Conservation (phyloP, 2,797 vertebrate genomes). For the Spea hammondii region DNA sequence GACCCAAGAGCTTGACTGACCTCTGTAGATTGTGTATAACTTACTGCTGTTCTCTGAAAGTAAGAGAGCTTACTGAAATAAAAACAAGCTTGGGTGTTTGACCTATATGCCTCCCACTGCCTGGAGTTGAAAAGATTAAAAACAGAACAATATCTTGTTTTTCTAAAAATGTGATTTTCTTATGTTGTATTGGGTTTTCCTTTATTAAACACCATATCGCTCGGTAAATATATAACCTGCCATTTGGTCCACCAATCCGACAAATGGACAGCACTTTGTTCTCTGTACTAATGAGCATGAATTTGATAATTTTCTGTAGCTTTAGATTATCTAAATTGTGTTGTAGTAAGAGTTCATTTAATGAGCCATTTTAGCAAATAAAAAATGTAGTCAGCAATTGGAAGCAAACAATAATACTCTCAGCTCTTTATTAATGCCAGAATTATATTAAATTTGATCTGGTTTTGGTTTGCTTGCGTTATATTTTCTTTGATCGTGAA, state of each 20-base stretch:
- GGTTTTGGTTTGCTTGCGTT: too few species aligned
- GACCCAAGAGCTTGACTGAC: slow-evolving; percentile 47
- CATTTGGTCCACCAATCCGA: too few species aligned
- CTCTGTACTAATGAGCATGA: too few species aligned
- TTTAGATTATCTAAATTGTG: too few species aligned
- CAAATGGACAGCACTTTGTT: neutral
- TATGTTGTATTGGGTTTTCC: slow-evolving; percentile 45
- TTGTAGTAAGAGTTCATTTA: neutral
- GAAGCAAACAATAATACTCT: too few species aligned
- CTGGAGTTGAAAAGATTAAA: slow-evolving; percentile 53
- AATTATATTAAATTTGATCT: too few species aligned
- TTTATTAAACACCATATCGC: slow-evolving; percentile 34
- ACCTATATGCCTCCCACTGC: slow-evolving; percentile 50
- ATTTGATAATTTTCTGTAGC: too few species aligned
- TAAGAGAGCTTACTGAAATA: slow-evolving; percentile 36
- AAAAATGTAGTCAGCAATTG: too few species aligned
- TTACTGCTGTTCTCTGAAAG: slow-evolving; percentile 47
- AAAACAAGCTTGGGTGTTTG: slow-evolving; percentile 48
- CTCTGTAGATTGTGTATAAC: slow-evolving; percentile 51
- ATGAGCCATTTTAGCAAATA: too few species aligned
- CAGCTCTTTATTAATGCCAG: too few species aligned
- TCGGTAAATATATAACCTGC: too few species aligned
- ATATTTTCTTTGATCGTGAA: too few species aligned
- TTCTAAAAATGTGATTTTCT: slow-evolving; percentile 41
- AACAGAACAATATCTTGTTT: slow-evolving; percentile 52